A percentile compares a stretch with the other conserved stretches of the same genome.
phyloP scores from a whole-genome alignment of 2,888 invertebrate species.

The Scaptomyza parva region DNA sequence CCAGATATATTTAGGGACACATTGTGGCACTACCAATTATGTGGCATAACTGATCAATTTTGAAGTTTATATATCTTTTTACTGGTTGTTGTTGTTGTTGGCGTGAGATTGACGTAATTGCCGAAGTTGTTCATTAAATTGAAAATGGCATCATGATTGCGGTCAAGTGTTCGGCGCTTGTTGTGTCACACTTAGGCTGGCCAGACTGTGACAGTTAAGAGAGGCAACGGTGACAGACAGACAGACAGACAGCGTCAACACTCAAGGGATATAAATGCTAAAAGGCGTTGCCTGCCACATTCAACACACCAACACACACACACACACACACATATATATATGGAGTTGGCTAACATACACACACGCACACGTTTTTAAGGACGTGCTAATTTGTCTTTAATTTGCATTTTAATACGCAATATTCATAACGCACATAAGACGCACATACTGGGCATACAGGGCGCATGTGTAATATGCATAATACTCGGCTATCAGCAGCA shows the following conservation, averaged over 20 bases:
- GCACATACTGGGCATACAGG: conserved; percentile 25
- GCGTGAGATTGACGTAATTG: conserved; percentile 41
- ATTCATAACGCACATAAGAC: conserved; percentile 58
- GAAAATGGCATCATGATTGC: conserved; percentile 60
- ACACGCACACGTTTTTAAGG: conserved; percentile 37
- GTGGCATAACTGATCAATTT: neutral
- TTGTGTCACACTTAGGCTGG: conserved; percentile 7
- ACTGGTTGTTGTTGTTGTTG: conserved; percentile 8
- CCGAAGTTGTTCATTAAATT: conserved; percentile 35
- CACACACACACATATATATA: neutral
- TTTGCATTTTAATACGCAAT: conserved; percentile 75
- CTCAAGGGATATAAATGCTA: neutral
- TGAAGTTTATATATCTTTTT: no score
- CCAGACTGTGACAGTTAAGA: conserved; percentile 19
- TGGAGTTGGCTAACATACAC: no score
- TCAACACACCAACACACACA: conserved; percentile 12
- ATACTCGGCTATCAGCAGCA: conserved; percentile 42
- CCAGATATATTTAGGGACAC: neutral
- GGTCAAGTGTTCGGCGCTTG: conserved; percentile 59
- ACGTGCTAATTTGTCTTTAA: conserved; percentile 75
- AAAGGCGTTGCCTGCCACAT: neutral
- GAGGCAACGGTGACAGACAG: conserved; percentile 1
- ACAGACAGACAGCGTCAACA: neutral
- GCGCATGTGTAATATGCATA: conserved; percentile 62
- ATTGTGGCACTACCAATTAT: neutral